These are phyloP conservation scores for Drosophila meridiana DNA, from an alignment of 2,888 invertebrate species.

Conservation along the genomic window DNA sequence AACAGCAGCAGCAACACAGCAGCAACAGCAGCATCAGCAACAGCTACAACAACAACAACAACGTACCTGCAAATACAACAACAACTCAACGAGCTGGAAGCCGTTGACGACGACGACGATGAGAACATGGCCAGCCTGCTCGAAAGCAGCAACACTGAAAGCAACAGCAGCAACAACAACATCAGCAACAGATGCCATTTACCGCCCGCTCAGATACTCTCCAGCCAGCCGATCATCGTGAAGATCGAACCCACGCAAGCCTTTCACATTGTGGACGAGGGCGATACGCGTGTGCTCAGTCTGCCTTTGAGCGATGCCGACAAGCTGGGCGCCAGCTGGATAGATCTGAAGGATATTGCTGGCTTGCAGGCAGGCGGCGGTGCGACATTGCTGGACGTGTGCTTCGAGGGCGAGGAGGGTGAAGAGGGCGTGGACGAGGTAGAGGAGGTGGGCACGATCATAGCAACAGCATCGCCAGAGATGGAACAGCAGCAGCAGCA, in stretches of 20 bases:
- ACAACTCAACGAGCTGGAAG: slow-evolving; percentile 66
- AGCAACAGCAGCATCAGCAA: slow-evolving; percentile 6
- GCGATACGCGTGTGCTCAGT: slow-evolving; percentile 83
- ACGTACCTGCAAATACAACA: slow-evolving; percentile 76
- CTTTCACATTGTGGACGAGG: slow-evolving; percentile 83
- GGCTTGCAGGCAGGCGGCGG: slow-evolving; percentile 77
- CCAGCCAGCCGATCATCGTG: slow-evolving; percentile 83
- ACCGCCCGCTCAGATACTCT: slow-evolving; percentile 51
- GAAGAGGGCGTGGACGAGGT: slow-evolving; percentile 13
- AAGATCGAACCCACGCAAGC: slow-evolving; percentile 84
- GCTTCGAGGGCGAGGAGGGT: slow-evolving; percentile 68
- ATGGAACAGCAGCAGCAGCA: slow-evolving; percentile 15
- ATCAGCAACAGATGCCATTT: slow-evolving; percentile 17
- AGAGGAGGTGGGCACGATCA: slow-evolving; percentile 44
- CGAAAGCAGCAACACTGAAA: slow-evolving; percentile 4
- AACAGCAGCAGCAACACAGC: slow-evolving; percentile 2
- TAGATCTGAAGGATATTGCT: slow-evolving; percentile 84
- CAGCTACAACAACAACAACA: slow-evolving; percentile 37
- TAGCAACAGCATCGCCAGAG: slow-evolving; percentile 57
- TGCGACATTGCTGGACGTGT: slow-evolving; percentile 77
- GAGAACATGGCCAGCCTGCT: slow-evolving; percentile 63
- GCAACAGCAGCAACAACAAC: slow-evolving; percentile 24
- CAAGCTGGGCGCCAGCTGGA: slow-evolving; percentile 84
- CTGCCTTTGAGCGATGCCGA: slow-evolving; percentile 83
- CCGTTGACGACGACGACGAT: slow-evolving; percentile 61